Evolutionary conservation across 1,140 invertebrate species (phyloP), one percentile per base, ranked within the genome.

Genomic region (Druon quercuslanigerum): DNA sequence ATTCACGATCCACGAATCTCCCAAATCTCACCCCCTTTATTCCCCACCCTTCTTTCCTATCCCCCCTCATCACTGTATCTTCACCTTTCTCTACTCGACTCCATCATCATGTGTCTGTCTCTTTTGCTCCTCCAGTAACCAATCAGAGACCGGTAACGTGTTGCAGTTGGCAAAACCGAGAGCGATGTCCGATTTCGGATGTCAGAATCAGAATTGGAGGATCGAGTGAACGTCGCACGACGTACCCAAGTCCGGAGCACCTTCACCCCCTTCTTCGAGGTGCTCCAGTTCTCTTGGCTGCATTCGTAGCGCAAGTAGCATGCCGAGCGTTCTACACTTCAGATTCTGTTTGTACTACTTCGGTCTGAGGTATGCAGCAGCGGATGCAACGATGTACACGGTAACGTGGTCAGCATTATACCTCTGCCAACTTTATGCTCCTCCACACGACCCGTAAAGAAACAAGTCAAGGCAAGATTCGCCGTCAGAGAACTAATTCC

Each of bases 301-400:
- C 60, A 66, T 66, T 66, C 60, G 14, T 33, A 40, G 60, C 13
- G 60, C 60, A 66, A 66, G 60, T 66, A 33, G 60, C 16, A 66
- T 66, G 60, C 25, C 60, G 16, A 16, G 60, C 60, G 60, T 66
- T 66, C 60, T 66, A 40, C 25, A 66, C 60, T 66, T 66, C 25
- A 66, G 60, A 66, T 66, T 66, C 60, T 66, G 60, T 66, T 66
- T 66, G 60, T 66, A 66, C 60, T 66, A 66, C 60, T 66, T 66
- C 33, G 60, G 60, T 66, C 60, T 66, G 12, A 46, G 60, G 60
- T 66, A 66, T 66, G 60, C 60, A 66, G 60, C 40, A 33, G 14
- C 25, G 25, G 25, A 66, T 66, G 60, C 60, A 20, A 66, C 60
- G 60, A 66, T 66, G 60, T 66, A 66, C 60, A 66, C 20, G n/a